These are phyloP conservation scores for Alaudala cheleensis DNA, from an alignment of 2,113 vertebrate genomes.

Conservation along the genomic window DNA sequence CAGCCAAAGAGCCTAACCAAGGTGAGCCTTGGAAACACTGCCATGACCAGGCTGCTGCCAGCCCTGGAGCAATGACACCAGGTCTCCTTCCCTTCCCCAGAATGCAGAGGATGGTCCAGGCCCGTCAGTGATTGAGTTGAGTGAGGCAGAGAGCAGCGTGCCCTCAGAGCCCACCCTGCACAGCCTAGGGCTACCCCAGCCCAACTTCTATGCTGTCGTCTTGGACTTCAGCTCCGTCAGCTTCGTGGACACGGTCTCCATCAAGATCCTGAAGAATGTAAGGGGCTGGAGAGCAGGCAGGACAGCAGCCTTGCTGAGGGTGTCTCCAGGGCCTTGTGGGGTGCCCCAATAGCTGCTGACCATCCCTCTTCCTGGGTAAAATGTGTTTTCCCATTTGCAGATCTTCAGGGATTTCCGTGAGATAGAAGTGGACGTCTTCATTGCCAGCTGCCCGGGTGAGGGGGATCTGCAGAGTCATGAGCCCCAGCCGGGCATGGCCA, in stretches of 20 bases:
- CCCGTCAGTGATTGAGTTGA: not conserved
- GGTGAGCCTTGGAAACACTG: rapidly evolving
- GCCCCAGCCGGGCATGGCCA: rapidly evolving
- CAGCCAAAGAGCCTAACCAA: not conserved
- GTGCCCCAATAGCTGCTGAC: not conserved
- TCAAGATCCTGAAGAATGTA: constrained; percentile 89
- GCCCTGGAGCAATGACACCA: rapidly evolving
- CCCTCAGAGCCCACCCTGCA: not conserved
- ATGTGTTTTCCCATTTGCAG: constrained; percentile 67
- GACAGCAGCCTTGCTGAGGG: rapidly evolving
- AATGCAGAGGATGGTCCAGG: not conserved
- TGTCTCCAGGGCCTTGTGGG: not conserved
- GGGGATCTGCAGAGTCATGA: not conserved
- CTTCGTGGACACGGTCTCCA: constrained; percentile 90
- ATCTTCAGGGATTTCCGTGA: constrained; percentile 86
- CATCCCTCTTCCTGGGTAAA: rapidly evolving
- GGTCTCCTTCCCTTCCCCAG: not conserved
- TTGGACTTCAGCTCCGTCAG: constrained; percentile 88
- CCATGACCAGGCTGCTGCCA: not conserved
- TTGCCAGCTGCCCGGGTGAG: constrained; percentile 72
- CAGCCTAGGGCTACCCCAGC: constrained; percentile 63
- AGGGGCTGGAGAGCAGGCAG: not conserved
- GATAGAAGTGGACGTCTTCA: constrained; percentile 81
- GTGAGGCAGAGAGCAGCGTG: rapidly evolving
- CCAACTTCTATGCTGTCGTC: constrained; percentile 77